Base-by-base conservation (phyloP, 2,113 vertebrate species). In the Oplegnathus fasciatus region DNA sequence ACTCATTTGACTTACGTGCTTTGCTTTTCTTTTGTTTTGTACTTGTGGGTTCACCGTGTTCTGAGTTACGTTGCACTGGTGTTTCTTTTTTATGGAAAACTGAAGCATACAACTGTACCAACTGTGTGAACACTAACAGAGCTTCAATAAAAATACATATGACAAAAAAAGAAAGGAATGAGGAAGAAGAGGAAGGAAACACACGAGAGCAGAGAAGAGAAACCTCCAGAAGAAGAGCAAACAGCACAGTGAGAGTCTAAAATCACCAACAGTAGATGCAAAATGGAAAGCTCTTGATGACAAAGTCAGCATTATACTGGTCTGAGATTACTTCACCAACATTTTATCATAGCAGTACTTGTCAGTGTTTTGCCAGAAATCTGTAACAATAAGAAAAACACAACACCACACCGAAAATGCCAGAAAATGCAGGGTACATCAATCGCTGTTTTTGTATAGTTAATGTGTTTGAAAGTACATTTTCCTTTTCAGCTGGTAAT, bases 401-500 rank as follows among this genome's bases (percentile, higher is more conserved):
- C 34, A 50, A 6, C 30, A 42, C 18, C 37, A 17, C 9, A 54
- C 46, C 1, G 2, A 57, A 70, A 54, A 50, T 2, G 1, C 17
- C 34, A 73, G 24, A 55, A 32, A 46, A 66, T 5, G 6, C 3
- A 50, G 11, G 4, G 2, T 2, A 57, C 52, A 6, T 66, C 17
- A 14, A 24, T 57, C 1, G 10, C 50, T 67, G 50, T 22, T 64
- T 70, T 32, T 55, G 9, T 55, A 3, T 24, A 32, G 2, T 40
- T 15, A 48, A 30, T 17, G 64, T 86, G 28, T 54, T 61, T 70
- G 26, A 72, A 74, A 26, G 30, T 32, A 13, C 17, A 40, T 77
- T 73, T 61, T 78, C 26, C 26, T 48, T 81, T 52, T 42, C 9
- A 74, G 55, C 34, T 6, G 6, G 55, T 55, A 61, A 74, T 61